Base-by-base conservation (phyloP, 2,113 vertebrate species). In the Rhea pennata region DNA sequence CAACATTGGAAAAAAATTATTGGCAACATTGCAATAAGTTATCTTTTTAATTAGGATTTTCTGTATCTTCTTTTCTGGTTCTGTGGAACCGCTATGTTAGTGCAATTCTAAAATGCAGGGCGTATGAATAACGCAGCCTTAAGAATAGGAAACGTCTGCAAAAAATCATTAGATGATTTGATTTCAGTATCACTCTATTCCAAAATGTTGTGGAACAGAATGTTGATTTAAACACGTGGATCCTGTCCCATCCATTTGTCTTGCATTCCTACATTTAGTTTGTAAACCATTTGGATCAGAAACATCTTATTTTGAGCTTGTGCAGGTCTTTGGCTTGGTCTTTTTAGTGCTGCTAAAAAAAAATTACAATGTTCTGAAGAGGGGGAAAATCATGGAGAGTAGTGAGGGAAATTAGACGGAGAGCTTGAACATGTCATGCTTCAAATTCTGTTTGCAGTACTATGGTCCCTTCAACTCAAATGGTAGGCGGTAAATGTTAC, bases 21-120 rank as follows among this genome's bases (percentile, higher is more conserved):
- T 44, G 66, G 2, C 48, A 75, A 12, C 66, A 66, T 40, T 88
- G n/a, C 21, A 75, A 21, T 51, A 48, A 64, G 8, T 65, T 87
- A 26, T 73, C 36, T 65, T 39, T 82, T 66, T 20, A 86, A 46
- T 90, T 71, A 87, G 66, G 40, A 17, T 7, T 11, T 53, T 67
- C n/a, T 84, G 4, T 84, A 15, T 90, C 44, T 81, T 84, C 42
- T 7, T 94, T 67, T 48, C 82, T 89, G 31, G 36, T 87, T 53
- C 24, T 29, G 40, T 88, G 66, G 40, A 92, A 65, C 65, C 81
- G 31, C 22, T 17, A 65, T 72, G 15, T 51, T 59, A 59, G 51
- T 42, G 27, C 56, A 59, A 26, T 78, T 92, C 39, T 84, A 77
- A 92, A 89, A 88, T 69, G n/a, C 27, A 61, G 61, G 27, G 10